A percentile compares a stretch with the other conserved stretches of the same genome.
phyloP scores from a whole-genome alignment of 2,113 vertebrate species.

The Zosterops pallidus region DNA sequence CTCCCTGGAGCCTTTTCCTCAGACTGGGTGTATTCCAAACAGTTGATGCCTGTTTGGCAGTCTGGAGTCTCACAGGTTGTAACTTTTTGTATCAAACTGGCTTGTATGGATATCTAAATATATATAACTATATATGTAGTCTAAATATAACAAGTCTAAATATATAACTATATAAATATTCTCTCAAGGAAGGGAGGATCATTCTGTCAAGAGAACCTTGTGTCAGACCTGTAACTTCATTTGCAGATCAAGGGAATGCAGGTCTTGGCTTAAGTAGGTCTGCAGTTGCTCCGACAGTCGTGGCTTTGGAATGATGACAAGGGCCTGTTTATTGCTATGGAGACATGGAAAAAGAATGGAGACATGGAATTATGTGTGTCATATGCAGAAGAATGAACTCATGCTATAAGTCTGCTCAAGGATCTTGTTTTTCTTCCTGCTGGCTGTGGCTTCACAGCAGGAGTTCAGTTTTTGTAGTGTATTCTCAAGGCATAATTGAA shows the following conservation, averaged over 20 bases:
- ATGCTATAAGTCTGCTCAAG: neutral
- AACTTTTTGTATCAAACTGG: neutral
- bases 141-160: neutral
- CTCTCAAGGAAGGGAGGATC: neutral
- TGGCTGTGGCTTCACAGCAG: neutral
- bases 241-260: constrained; percentile 73
- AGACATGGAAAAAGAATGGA: neutral
- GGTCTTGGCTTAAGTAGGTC: constrained; percentile 73
- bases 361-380: neutral
- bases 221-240: constrained; percentile 79
- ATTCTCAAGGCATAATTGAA: neutral
- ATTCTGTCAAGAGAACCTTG: neutral
- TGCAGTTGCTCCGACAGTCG: constrained; percentile 76
- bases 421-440: neutral
- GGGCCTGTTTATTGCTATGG: constrained; percentile 8
- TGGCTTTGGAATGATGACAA: constrained; percentile 71
- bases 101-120: neutral
- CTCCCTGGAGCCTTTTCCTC: neutral
- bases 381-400: neutral
- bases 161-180: neutral
- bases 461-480: neutral
- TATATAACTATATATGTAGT: neutral
- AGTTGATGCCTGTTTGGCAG: neutral
- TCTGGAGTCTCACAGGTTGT: neutral
- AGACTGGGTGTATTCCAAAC: neutral